These are phyloP conservation scores for Dascillus cervinus DNA, from an alignment of 2,888 invertebrate genomes.

Conservation along the genomic window DNA sequence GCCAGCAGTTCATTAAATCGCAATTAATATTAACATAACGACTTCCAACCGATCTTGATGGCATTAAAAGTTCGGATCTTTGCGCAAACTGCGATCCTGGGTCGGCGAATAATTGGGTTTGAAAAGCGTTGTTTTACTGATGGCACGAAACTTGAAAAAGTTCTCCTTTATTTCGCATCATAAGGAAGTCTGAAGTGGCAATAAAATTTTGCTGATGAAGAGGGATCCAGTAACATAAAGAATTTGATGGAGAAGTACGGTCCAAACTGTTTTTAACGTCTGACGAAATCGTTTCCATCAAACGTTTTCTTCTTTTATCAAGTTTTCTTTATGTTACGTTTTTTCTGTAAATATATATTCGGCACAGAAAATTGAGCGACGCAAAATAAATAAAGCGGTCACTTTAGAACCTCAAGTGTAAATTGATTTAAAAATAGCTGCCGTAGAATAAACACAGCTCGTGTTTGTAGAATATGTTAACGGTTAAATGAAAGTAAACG, in stretches of 20 bases:
- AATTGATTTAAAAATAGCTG: slow-evolving; percentile 14
- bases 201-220: slow-evolving; percentile 29
- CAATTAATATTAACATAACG: slow-evolving; percentile 26
- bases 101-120: not conserved
- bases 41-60: slow-evolving; percentile 16
- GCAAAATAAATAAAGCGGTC: slow-evolving; percentile 5
- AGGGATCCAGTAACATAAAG: slow-evolving; percentile 23
- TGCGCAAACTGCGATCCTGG: not conserved
- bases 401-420: slow-evolving; percentile 10
- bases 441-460: slow-evolving; percentile 10
- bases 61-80: not conserved
- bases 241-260: slow-evolving; percentile 18
- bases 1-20: slow-evolving; percentile 26
- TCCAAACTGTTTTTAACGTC: too few species aligned
- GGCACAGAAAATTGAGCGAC: not conserved
- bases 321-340: too few species aligned
- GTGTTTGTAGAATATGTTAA: not conserved
- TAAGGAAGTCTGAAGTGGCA: slow-evolving; percentile 16
- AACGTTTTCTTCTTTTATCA: too few species aligned
- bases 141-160: not conserved
- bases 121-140: not conserved
- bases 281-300: too few species aligned
- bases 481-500: not conserved
- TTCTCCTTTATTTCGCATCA: slow-evolving; percentile 13
- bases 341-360: too few species aligned